phyloP scores from a whole-genome alignment of 2,113 vertebrate genomes.

The Nothobranchius furzeri region DNA sequence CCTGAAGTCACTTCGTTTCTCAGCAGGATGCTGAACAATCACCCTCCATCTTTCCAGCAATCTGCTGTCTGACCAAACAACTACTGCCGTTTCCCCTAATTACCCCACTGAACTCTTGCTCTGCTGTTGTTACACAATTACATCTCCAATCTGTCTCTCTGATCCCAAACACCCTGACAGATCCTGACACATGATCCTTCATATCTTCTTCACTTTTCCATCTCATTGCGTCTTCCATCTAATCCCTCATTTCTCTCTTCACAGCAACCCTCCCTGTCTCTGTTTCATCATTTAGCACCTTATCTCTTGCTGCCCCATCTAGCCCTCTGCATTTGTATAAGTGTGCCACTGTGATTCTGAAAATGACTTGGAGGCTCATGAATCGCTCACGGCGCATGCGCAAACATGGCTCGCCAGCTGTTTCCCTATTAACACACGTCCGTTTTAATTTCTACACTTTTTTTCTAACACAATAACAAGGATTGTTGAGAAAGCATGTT shows the following conservation, averaged over 20 bases:
- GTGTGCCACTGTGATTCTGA: conserved; percentile 25
- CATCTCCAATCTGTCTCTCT: conserved; percentile 32
- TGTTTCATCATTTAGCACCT: conserved; percentile 47
- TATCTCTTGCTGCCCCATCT: conserved; percentile 17
- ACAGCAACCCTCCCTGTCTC: conserved; percentile 12
- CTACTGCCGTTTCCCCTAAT: background rate
- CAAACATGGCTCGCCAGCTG: too few relatives aligned
- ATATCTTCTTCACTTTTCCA: conserved; percentile 21
- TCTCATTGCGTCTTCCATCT: conserved; percentile 18
- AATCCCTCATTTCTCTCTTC: conserved; percentile 14
- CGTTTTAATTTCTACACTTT: too few relatives aligned
- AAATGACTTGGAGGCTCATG: conserved; percentile 20
- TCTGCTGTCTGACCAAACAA: conserved; percentile 28
- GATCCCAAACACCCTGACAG: conserved; percentile 31
- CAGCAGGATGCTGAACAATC: conserved; percentile 35
- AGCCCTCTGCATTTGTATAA: conserved; percentile 30
- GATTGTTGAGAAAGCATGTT: too few relatives aligned
- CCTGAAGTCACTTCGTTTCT: conserved; percentile 32
- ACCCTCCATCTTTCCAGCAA: conserved; percentile 19
- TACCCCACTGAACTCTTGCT: conserved; percentile 14
- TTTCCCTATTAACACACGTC: too few relatives aligned
- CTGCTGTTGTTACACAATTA: conserved; percentile 23
- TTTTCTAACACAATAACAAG: too few relatives aligned
- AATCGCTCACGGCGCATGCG: too few relatives aligned
- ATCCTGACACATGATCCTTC: conserved; percentile 45